These are phyloP conservation scores for Penaeus vannamei DNA, from an alignment of 1,140 invertebrate genomes.

Conservation along the genomic window DNA sequence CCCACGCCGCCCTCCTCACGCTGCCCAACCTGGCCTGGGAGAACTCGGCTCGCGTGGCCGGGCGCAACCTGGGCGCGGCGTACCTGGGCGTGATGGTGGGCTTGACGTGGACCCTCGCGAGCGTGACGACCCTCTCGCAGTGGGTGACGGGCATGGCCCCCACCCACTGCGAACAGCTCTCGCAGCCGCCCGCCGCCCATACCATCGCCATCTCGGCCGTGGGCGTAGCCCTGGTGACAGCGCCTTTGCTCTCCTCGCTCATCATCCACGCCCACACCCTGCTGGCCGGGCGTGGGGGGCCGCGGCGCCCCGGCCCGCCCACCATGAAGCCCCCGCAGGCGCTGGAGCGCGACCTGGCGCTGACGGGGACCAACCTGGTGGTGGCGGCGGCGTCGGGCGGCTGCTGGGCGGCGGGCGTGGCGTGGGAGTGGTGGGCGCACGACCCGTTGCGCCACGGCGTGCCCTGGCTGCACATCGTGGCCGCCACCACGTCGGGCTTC, in stretches of 20 bases:
- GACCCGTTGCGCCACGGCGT: constrained; percentile 28
- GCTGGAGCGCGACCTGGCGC: constrained; percentile 58
- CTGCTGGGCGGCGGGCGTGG: constrained; percentile 62
- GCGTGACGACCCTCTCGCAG: constrained; percentile 68
- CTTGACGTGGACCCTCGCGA: constrained; percentile 50
- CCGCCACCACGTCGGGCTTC: constrained; percentile 61
- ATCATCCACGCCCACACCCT: constrained; percentile 63
- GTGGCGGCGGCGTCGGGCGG: constrained; percentile 61
- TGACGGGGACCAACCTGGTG: constrained; percentile 65
- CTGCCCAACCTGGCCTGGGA: constrained; percentile 79
- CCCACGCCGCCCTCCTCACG: constrained; percentile 79
- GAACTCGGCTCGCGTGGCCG: constrained; percentile 67
- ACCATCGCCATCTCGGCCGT: constrained; percentile 74
- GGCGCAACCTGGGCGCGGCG: constrained; percentile 74
- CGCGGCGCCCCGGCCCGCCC: constrained; percentile 51
- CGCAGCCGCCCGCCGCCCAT: constrained; percentile 71
- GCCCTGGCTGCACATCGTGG: constrained; percentile 60
- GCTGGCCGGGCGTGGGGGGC: constrained; percentile 53
- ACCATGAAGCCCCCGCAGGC: constrained; percentile 57
- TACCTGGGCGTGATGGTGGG: constrained; percentile 60
- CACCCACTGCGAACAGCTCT: constrained; percentile 72
- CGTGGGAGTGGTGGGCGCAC: constrained; percentile 65
- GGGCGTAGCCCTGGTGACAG: constrained; percentile 71
- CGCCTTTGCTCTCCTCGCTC: constrained; percentile 75
- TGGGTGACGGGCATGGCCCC: constrained; percentile 62